These are phyloP conservation scores for Drosophila sordidula DNA, from an alignment of 2,888 invertebrate species.

Conservation along the genomic window DNA sequence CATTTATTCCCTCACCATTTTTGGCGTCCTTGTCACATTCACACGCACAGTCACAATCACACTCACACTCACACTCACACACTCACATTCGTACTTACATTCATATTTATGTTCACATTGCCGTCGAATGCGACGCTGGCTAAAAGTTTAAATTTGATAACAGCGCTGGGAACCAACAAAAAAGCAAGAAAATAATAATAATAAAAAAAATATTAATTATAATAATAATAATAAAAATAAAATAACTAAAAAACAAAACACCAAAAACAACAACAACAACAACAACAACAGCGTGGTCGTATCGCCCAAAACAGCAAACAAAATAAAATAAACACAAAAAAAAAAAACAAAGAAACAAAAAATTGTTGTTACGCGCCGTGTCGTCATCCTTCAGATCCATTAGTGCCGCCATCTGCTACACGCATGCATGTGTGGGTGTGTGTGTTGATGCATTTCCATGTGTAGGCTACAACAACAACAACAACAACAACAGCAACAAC, in stretches of 20 bases:
- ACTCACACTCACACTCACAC: slow-evolving; percentile 5
- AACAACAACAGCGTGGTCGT: slow-evolving; percentile 17
- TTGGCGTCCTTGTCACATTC: slow-evolving; percentile 39
- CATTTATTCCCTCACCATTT: slow-evolving; percentile 7
- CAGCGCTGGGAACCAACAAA: slow-evolving; percentile 56
- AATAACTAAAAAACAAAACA: slow-evolving; percentile 1
- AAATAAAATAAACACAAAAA: slow-evolving; percentile 5
- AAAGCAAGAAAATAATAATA: slow-evolving; percentile 19
- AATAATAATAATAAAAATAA: slow-evolving; percentile 7
- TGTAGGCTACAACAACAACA: slow-evolving; percentile 53
- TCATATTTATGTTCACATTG: slow-evolving; percentile 32
- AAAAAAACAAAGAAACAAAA: slow-evolving; percentile 1
- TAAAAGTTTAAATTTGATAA: slow-evolving; percentile 26
- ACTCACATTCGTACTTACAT: slow-evolving; percentile 24
- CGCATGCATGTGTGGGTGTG: slow-evolving; percentile 37
- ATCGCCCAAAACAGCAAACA: slow-evolving; percentile 12
- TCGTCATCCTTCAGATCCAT: slow-evolving; percentile 44
- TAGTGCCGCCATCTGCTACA: slow-evolving; percentile 32
- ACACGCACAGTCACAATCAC: slow-evolving; percentile 13
- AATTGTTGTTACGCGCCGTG: slow-evolving; percentile 53
- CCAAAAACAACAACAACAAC: slow-evolving; percentile 2
- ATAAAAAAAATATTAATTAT: slow-evolving; percentile 13
- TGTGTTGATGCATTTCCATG: slow-evolving; percentile 64
- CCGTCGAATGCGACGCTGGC: slow-evolving; percentile 47
- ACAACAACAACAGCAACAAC: slow-evolving; percentile 25